phyloP scores from a whole-genome alignment of 2,888 invertebrate species.

The Apoda limacodes region DNA sequence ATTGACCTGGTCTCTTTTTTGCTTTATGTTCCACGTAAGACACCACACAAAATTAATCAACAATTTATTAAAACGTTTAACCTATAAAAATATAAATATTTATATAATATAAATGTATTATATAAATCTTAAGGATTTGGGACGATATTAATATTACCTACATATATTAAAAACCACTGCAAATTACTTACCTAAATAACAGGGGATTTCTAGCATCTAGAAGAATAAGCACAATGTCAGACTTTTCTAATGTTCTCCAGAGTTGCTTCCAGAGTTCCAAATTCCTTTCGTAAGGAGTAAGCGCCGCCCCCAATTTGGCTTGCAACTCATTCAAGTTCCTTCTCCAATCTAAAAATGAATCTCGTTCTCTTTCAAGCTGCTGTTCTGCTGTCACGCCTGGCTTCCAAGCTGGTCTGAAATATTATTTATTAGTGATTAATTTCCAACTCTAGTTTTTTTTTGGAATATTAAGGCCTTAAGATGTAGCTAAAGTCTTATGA shows the following conservation, averaged over 20 bases:
- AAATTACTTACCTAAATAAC: conserved; percentile 76
- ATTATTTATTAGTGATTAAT: too few species aligned
- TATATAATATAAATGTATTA: too few species aligned
- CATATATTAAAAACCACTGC: too few species aligned
- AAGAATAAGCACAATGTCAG: conserved; percentile 93
- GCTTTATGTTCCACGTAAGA: too few species aligned
- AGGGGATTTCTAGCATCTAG: conserved; percentile 97
- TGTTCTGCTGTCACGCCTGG: conserved; percentile 81
- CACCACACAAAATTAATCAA: too few species aligned
- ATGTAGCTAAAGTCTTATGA: too few species aligned
- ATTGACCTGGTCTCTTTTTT: too few species aligned
- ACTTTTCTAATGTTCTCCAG: conserved; percentile 98
- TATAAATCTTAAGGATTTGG: too few species aligned
- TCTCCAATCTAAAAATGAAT: conserved; percentile 92
- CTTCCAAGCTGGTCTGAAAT: conserved; percentile 82
- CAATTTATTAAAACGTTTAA: too few species aligned
- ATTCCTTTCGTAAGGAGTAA: conserved; percentile 98
- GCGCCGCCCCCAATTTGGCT: conserved; percentile 80
- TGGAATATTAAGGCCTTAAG: too few species aligned
- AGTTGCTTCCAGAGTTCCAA: conserved; percentile 98
- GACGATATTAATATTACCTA: too few species aligned
- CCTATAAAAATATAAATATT: too few species aligned
- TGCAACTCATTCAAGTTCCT: conserved; percentile 81
- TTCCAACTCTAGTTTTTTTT: background rate
- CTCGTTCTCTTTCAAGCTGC: conserved; percentile 82